phyloP scores from a whole-genome alignment of 1,140 invertebrate species.

The Drosophila asahinai region DNA sequence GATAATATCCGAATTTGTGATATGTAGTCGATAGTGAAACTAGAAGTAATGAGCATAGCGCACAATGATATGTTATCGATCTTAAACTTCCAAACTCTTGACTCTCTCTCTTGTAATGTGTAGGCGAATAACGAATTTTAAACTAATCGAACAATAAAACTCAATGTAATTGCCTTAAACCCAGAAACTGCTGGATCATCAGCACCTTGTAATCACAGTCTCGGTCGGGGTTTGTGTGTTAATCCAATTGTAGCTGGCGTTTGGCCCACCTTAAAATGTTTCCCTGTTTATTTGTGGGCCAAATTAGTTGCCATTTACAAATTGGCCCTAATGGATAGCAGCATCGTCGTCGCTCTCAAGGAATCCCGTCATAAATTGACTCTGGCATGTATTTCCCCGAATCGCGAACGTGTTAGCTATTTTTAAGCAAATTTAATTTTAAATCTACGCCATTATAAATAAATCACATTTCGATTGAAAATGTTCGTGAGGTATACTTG shows the following conservation, averaged over 20 bases:
- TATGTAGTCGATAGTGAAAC: slow-evolving; percentile 59
- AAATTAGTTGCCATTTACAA: slow-evolving; percentile 63
- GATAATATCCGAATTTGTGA: slow-evolving; percentile 77
- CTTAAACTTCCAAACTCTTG: slow-evolving; percentile 48
- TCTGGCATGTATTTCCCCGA: slow-evolving; percentile 26
- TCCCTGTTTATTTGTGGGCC: slow-evolving; percentile 32
- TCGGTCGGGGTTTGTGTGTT: slow-evolving; percentile 5
- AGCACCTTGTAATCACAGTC: slow-evolving; percentile 30
- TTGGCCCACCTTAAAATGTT: slow-evolving; percentile 12
- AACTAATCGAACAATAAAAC: slow-evolving; percentile 55
- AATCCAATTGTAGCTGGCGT: slow-evolving; percentile 51
- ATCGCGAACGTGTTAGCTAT: slow-evolving; percentile 26
- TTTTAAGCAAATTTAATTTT: slow-evolving; percentile 53
- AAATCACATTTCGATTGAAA: slow-evolving; percentile 51
- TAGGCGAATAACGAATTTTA: slow-evolving; percentile 38
- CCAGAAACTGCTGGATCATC: slow-evolving; percentile 26
- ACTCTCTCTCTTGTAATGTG: slow-evolving; percentile 28
- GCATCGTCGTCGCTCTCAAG: slow-evolving; percentile 18
- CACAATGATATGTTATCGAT: slow-evolving; percentile 65
- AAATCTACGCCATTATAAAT: slow-evolving; percentile 50
- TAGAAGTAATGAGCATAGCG: slow-evolving; percentile 64
- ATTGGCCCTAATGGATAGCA: slow-evolving; percentile 39
- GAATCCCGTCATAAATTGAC: slow-evolving; percentile 49
- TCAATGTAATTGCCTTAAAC: slow-evolving; percentile 55
- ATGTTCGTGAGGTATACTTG: slow-evolving; percentile 6